Percentiles rank a stretch among this genome's conserved stretches.
These are phyloP conservation scores for Drosophila yakuba DNA, from an alignment of 1,140 invertebrate species.

Conservation along the genomic window DNA sequence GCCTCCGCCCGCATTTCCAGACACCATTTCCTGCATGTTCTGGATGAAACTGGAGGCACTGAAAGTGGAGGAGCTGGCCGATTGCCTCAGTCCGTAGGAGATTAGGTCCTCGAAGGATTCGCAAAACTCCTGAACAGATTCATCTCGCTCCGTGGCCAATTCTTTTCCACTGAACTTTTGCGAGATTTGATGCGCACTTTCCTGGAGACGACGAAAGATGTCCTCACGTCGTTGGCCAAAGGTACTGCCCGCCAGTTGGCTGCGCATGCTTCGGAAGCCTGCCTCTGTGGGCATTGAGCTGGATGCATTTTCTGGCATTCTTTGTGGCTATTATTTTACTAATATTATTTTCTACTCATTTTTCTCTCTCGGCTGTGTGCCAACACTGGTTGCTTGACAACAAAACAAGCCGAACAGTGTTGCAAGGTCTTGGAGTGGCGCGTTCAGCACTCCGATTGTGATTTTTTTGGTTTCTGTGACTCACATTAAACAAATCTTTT, in stretches of 20 bases:
- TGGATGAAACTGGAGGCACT: conserved; percentile 69
- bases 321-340: conserved; percentile 17
- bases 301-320: conserved; percentile 63
- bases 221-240: conserved; percentile 77
- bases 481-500: too few relatives aligned
- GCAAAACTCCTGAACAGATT: conserved; percentile 86
- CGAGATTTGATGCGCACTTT: conserved; percentile 90
- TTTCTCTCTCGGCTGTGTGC: conserved; percentile 4
- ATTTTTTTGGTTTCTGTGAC: too few relatives aligned
- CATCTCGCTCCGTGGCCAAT: conserved; percentile 92
- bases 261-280: conserved; percentile 13
- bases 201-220: conserved; percentile 66
- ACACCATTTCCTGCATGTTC: conserved; percentile 80
- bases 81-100: conserved; percentile 87
- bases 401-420: conserved; percentile 26
- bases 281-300: conserved; percentile 37
- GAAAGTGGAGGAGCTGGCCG: conserved; percentile 27
- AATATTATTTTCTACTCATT: conserved; percentile 52
- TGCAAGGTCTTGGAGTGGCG: conserved; percentile 7
- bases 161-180: conserved; percentile 91
- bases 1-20: conserved; percentile 40
- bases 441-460: background rate
- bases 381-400: conserved; percentile 15
- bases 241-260: conserved; percentile 58
- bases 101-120: conserved; percentile 88